These are phyloP conservation scores for Invenusta paracnida DNA, from an alignment of 2,888 invertebrate species.

Conservation along the genomic window DNA sequence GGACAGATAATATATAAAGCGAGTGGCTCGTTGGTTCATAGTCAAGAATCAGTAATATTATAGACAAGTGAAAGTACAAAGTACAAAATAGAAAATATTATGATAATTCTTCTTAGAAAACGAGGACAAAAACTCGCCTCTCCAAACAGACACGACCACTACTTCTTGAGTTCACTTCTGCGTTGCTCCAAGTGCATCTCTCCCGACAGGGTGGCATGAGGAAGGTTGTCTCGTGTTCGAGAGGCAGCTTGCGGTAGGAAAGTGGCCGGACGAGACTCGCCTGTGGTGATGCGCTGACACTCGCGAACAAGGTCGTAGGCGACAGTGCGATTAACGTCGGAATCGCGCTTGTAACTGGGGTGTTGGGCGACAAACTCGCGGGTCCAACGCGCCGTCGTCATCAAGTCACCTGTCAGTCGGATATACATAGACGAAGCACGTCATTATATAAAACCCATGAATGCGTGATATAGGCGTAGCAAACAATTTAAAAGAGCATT, in stretches of 20 bases:
- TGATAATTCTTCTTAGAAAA: too few relatives aligned
- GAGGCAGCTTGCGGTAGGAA: constrained; percentile 1
- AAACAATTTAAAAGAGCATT: not conserved
- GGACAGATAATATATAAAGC: too few relatives aligned
- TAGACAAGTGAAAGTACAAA: too few relatives aligned
- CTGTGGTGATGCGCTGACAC: not conserved
- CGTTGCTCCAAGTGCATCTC: constrained; percentile 31
- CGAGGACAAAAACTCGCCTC: too few relatives aligned
- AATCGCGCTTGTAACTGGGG: constrained; percentile 83
- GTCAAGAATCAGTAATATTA: too few relatives aligned
- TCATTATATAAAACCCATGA: too few relatives aligned
- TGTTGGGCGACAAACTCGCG: constrained; percentile 81
- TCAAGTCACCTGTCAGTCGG: constrained; percentile 76
- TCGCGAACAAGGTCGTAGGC: constrained; percentile 76
- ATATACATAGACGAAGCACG: too few relatives aligned
- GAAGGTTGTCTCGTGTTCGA: not conserved
- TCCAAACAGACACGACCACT: too few relatives aligned
- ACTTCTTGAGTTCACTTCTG: not conserved
- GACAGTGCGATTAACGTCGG: constrained; percentile 77
- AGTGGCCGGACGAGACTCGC: not conserved
- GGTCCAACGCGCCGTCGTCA: constrained; percentile 91
- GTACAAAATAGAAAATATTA: too few relatives aligned
- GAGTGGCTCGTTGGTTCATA: too few relatives aligned
- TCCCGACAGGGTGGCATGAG: constrained; percentile 31
- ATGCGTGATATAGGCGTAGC: not conserved